Base-by-base conservation (phyloP, 1,140 invertebrate species). In the Conopomorpha cramerella region DNA sequence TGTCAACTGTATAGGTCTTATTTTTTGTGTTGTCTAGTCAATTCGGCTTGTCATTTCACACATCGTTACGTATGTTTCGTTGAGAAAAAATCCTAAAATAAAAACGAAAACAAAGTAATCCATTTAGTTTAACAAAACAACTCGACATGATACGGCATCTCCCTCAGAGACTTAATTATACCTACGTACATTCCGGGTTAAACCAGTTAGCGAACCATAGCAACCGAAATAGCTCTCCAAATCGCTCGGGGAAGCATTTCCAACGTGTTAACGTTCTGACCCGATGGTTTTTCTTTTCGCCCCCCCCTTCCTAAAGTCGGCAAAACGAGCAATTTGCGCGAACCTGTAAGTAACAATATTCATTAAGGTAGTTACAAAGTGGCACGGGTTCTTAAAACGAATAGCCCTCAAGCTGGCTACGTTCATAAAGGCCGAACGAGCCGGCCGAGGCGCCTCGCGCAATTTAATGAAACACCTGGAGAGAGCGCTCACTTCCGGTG, bases 381-480 rank as follows among this genome's bases (percentile, higher is more conserved):
- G 62, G 66, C 63, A 58, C 64, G 46, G 62, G 57, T 74, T 71
- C 70, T 74, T 74, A 67, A 74, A 71, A 64, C 65, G 70, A 71
- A 74, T 71, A 59, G 66, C 66, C 60, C 66, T 74, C 61, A 55
- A 74, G 64, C 57, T 70, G 58, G 64, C 64, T 68, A 53, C 66
- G 46, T 61, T 68, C 64, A 70, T 74, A 74, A 74, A 67, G 61
- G 59, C 43, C 60, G 60, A 60, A 58, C 61, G 58, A 58, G 60
- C 53, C 53, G 63, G 56, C 46, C 59, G 54, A 59, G 55, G 61
- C 56, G 62, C 59, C 58, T 61, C 59, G 55, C 63, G 56, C 63
- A 50, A 59, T 72, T 70, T 74, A 74, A 71, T 71, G 67, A 70
- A 72, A 74, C 70, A 74, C 70, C 70, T 74, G 63, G 63, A 74